Conservation (phyloP, 2,797 vertebrate species). For the Halcyon chelicuti region DNA sequence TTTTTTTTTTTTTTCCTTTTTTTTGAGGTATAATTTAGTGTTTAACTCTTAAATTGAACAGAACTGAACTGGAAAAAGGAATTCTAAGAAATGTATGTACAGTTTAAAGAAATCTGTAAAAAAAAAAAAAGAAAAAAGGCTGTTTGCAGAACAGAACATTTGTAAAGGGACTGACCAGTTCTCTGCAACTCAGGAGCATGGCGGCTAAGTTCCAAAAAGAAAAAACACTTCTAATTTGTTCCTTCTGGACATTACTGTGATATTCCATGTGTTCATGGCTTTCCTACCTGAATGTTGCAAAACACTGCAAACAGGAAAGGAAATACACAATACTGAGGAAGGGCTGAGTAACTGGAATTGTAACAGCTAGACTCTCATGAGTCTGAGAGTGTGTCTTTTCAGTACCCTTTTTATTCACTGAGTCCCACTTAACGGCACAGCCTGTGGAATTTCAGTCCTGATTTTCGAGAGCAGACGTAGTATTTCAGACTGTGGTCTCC, state of each 20-base stretch:
- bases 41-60: background rate
- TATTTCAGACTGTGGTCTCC: background rate
- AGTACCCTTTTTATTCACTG: background rate
- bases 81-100: background rate
- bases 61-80: background rate
- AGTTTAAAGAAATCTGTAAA: background rate
- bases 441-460: background rate
- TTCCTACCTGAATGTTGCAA: background rate
- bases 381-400: background rate
- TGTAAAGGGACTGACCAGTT: background rate
- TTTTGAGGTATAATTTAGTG: background rate
- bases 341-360: background rate
- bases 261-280: background rate
- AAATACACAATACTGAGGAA: background rate
- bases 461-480: background rate
- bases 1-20: background rate
- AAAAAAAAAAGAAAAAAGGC: background rate
- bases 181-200: background rate
- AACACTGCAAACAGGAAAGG: background rate
- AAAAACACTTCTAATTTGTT: background rate
- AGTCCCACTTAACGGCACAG: background rate
- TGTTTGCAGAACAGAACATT: background rate
- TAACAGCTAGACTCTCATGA: background rate
- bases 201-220: background rate
- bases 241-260: background rate